Evolutionary conservation across 2,113 vertebrate species (phyloP).

Genomic region (Sylvilagus bachmani): DNA sequence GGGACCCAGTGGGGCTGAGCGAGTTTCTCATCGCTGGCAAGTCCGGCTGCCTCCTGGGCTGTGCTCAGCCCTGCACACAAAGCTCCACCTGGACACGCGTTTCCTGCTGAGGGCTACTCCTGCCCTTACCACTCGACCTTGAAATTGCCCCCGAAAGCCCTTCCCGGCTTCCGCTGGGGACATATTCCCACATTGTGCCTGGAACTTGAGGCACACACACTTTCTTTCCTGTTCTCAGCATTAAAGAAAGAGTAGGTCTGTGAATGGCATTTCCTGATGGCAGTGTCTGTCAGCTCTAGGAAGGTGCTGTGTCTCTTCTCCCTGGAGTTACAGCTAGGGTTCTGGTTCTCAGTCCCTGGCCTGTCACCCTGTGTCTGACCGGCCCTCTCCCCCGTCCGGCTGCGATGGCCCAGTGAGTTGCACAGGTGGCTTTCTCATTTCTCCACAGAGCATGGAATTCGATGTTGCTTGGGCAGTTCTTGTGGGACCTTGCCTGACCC

Average conservation of each 20-base stretch:
- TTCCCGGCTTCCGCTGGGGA: neutral
- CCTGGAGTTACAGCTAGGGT: neutral
- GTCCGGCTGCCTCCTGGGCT: neutral
- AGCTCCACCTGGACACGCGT: no score
- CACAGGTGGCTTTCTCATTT: conserved; percentile 52
- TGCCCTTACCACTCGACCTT: neutral
- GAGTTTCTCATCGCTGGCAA: neutral
- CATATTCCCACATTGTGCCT: neutral
- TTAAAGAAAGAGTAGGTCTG: neutral
- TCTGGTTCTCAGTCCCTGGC: neutral
- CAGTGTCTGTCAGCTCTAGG: neutral
- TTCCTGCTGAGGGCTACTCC: no score
- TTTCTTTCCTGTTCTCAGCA: conserved; percentile 6
- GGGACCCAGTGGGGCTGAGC: neutral
- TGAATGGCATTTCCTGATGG: neutral
- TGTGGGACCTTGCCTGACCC: conserved; percentile 23
- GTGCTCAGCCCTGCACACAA: neutral
- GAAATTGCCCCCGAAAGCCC: conserved; percentile 4
- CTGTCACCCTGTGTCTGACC: neutral
- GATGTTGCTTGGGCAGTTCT: conserved; percentile 62
- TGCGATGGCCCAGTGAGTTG: conserved; percentile 24
- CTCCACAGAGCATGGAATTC: conserved; percentile 56
- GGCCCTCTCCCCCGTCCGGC: neutral
- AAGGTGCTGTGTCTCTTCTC: neutral
- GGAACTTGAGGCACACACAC: neutral